phyloP scores from a whole-genome alignment of 53 echinoderm and acorn worm species.

The Arbacia lixula region DNA sequence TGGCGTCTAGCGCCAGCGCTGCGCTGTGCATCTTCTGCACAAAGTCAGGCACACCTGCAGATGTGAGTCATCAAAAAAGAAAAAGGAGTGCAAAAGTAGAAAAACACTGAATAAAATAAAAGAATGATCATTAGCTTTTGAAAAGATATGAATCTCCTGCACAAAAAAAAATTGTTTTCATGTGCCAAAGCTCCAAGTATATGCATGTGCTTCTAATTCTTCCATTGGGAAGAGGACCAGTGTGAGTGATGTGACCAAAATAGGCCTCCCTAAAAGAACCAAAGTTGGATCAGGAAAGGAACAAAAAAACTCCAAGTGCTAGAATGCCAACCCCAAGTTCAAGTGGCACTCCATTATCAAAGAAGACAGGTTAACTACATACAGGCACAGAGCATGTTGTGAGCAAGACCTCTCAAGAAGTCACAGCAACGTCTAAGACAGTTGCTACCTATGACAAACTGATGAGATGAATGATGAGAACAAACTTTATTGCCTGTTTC shows the following conservation, averaged over 20 bases:
- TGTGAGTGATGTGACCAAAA: slow-evolving; percentile 16
- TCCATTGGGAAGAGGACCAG: slow-evolving; percentile 15
- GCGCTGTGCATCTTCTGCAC: slow-evolving; percentile 84
- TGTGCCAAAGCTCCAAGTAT: not conserved
- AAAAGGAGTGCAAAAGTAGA: no score
- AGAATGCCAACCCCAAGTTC: slow-evolving; percentile 15
- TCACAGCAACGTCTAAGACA: slow-evolving; percentile 11
- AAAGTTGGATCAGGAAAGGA: slow-evolving; percentile 21
- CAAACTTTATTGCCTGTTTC: slow-evolving; percentile 59
- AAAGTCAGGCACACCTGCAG: slow-evolving; percentile 80
- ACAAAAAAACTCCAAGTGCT: no score
- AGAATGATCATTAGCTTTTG: no score
- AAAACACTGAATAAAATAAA: no score
- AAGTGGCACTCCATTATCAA: not conserved
- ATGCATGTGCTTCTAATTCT: not conserved
- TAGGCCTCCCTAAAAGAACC: not conserved
- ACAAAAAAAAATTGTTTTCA: slow-evolving; percentile 15
- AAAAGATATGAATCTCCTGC: no score
- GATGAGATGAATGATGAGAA: slow-evolving; percentile 41
- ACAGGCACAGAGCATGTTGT: slow-evolving; percentile 13
- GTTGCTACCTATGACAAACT: slow-evolving; percentile 26
- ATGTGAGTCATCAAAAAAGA: not conserved
- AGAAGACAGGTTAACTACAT: slow-evolving; percentile 24
- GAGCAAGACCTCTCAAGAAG: slow-evolving; percentile 17
- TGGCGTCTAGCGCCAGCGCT: slow-evolving; percentile 65